These are phyloP conservation scores for Escarpia spicata DNA, from an alignment of 2,888 invertebrate genomes.

Conservation along the genomic window DNA sequence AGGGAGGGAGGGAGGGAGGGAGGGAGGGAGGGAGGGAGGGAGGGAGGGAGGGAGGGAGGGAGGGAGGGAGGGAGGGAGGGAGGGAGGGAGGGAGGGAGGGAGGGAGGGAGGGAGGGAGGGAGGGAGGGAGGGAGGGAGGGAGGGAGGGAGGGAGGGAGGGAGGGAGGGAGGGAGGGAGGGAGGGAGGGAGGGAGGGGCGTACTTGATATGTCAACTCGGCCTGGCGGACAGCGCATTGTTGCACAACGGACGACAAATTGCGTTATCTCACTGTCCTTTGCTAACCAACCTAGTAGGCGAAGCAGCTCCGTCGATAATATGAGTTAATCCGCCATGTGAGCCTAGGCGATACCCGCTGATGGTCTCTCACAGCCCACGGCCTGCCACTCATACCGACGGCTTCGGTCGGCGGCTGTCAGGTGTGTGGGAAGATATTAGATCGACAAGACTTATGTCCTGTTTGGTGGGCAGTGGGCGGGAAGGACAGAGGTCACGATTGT, in stretches of 20 bases:
- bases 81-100: neutral
- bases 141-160: neutral
- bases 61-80: neutral
- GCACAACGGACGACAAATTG: neutral
- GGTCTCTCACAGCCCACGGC: neutral
- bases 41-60: neutral
- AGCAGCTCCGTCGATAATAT: neutral
- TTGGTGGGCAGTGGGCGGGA: neutral
- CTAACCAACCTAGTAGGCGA: neutral
- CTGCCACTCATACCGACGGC: neutral
- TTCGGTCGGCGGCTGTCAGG: neutral
- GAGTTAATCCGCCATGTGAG: neutral
- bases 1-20: neutral
- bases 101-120: neutral
- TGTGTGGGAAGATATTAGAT: slow-evolving; percentile 6
- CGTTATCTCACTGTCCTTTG: neutral
- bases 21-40: neutral
- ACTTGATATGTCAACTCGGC: neutral
- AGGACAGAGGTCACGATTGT: neutral
- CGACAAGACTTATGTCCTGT: neutral
- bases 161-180: no score
- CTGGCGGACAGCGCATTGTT: neutral
- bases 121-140: neutral
- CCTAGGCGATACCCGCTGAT: neutral
- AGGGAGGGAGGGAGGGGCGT: neutral